phyloP scores from a whole-genome alignment of 1,140 invertebrate species.

The Drosophila ficusphila region DNA sequence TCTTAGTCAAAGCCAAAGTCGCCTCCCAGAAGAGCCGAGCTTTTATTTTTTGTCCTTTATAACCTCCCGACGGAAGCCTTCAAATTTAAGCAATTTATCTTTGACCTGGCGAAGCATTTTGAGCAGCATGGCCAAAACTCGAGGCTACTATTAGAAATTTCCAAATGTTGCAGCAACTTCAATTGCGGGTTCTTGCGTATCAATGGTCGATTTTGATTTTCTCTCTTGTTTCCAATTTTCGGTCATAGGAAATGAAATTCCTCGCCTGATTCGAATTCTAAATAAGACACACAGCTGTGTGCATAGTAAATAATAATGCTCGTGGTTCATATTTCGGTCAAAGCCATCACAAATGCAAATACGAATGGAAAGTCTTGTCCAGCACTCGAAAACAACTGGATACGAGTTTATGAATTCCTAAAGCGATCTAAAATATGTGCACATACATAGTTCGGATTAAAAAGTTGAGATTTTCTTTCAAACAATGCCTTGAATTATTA shows the following conservation, averaged over 20 bases:
- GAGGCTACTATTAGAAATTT: constrained; percentile 8
- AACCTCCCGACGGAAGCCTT: constrained; percentile 16
- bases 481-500: constrained; percentile 3
- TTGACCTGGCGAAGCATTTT: constrained; percentile 1
- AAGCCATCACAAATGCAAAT: constrained; percentile 45
- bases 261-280: constrained; percentile 57
- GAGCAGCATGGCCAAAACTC: not conserved
- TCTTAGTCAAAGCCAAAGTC: constrained; percentile 5
- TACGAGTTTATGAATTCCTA: constrained; percentile 28
- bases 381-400: constrained; percentile 9
- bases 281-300: constrained; percentile 55
- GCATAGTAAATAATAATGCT: constrained; percentile 45
- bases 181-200: constrained; percentile 15
- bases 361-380: constrained; percentile 30
- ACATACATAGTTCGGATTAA: not conserved
- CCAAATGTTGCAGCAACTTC: constrained; percentile 11
- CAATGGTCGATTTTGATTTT: constrained; percentile 56
- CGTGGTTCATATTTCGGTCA: constrained; percentile 63
- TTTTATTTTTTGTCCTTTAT: no score
- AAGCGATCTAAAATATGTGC: constrained; percentile 15
- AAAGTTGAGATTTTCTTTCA: constrained; percentile 17
- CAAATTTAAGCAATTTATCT: constrained; percentile 52
- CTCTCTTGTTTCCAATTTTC: constrained; percentile 15
- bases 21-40: no score
- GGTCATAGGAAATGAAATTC: constrained; percentile 52